Evolutionary conservation across 1,140 invertebrate genomes (phyloP), one percentile per base, ranked within the genome.

Genomic region (Augochlora pura): DNA sequence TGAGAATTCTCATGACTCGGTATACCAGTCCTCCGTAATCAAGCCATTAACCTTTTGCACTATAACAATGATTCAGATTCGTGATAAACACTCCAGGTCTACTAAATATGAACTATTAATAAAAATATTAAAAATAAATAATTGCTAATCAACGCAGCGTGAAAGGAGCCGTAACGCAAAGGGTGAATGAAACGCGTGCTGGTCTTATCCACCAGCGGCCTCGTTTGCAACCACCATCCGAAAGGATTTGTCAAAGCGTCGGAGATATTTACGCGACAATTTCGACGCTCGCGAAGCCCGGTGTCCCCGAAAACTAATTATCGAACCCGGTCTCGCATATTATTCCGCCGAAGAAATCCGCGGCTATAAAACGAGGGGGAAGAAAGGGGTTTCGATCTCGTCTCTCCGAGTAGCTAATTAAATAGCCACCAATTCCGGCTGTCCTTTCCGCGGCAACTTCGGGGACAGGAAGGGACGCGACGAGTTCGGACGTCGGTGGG

Each of bases 291-390:
- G 25, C 21, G 10, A 2, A 5, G 21, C 16, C 16, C 27, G 21
- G 54, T 73, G 66, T 81, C 80, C 73, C 69, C 27, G 69, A 66
- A 66, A 84, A 78, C 62, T 85, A 85, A 86, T 86, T 86, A 86
- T 63, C 46, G 74, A 67, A 66, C 46, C 46, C 65, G 57, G 64
- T 60, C 32, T 60, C 49, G 75, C 46, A 57, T 69, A 77, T 80
- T 73, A 80, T 72, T 78, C 76, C 60, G 23, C 62, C 66, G 42
- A 25, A 16, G 75, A 77, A 39, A 78, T 52, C 38, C 46, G 60
- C 49, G 68, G 46, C 1, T 23, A 63, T 32, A 71, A n/a, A 62
- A 9, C 8, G 25, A 9, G 3, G 42, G 14, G 52, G 39, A 38
- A 60, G 49, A 39, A 68, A 49, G 54, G 23, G 57, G 54, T 32